Conservation (phyloP, 2,113 vertebrate genomes). For the Grus americana region DNA sequence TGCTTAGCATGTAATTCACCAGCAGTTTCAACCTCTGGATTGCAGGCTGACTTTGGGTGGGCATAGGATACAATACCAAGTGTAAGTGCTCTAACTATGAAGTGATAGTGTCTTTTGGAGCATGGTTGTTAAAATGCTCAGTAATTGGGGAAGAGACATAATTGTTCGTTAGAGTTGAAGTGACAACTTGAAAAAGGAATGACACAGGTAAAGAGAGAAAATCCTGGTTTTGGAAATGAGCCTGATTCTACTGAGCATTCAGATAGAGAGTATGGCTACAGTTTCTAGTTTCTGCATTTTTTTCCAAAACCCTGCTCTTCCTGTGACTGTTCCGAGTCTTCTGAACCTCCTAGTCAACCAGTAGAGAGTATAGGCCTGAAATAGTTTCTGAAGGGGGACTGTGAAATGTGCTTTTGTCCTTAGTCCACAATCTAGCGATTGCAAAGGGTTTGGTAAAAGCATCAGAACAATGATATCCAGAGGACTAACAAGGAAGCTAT, state of each 20-base stretch:
- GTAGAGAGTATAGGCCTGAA: neutral
- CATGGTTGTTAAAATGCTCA: neutral
- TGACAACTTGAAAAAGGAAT: neutral
- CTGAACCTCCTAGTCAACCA: neutral
- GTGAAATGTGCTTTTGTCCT: neutral
- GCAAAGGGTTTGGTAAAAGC: neutral
- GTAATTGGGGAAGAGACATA: neutral
- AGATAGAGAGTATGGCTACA: neutral
- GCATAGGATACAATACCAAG: accelerated
- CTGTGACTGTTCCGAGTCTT: neutral
- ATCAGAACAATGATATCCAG: neutral
- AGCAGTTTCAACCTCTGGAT: neutral
- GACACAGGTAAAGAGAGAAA: neutral
- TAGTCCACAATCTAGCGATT: accelerated
- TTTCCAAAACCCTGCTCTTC: neutral
- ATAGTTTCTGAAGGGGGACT: neutral
- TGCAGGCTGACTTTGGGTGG: neutral
- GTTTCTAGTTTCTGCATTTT: neutral
- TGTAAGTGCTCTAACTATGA: neutral
- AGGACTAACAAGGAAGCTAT: neutral
- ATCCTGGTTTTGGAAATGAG: neutral
- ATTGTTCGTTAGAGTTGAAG: neutral
- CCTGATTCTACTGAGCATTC: neutral
- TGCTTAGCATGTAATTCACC: neutral
- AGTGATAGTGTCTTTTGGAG: neutral